Conservation (phyloP, 2,797 vertebrate genomes). For the Limosa lapponica region DNA sequence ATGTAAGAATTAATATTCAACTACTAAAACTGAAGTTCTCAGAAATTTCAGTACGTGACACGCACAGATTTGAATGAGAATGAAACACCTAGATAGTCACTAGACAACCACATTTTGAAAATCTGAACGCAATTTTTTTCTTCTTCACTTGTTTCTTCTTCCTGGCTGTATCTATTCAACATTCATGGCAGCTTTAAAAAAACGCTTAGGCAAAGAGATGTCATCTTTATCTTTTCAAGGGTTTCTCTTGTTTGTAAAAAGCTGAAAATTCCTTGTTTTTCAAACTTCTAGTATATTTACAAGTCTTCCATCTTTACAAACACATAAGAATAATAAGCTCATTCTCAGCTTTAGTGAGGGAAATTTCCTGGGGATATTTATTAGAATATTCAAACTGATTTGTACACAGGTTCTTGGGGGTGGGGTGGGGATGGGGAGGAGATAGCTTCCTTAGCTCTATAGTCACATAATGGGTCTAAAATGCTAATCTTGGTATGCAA, state of each 20-base stretch:
- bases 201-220: neutral
- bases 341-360: neutral
- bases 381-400: neutral
- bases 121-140: neutral
- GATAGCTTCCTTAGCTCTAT: neutral
- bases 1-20: neutral
- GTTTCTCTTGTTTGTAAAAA: neutral
- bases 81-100: neutral
- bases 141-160: neutral
- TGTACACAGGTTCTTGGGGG: neutral
- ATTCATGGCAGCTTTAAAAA: neutral
- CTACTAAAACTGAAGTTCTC: neutral
- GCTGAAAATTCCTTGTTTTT: neutral
- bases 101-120: neutral
- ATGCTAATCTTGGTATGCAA: neutral
- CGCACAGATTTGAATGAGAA: neutral
- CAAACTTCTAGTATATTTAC: neutral
- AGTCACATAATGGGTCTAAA: neutral
- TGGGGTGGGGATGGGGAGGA: neutral
- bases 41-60: neutral
- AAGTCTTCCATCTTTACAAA: neutral
- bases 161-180: neutral
- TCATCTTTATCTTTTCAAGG: neutral
- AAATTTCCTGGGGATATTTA: neutral
- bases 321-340: neutral